These are phyloP conservation scores for Aleiodes sp. DNA, from an alignment of 1,140 invertebrate species.

Conservation along the genomic window DNA sequence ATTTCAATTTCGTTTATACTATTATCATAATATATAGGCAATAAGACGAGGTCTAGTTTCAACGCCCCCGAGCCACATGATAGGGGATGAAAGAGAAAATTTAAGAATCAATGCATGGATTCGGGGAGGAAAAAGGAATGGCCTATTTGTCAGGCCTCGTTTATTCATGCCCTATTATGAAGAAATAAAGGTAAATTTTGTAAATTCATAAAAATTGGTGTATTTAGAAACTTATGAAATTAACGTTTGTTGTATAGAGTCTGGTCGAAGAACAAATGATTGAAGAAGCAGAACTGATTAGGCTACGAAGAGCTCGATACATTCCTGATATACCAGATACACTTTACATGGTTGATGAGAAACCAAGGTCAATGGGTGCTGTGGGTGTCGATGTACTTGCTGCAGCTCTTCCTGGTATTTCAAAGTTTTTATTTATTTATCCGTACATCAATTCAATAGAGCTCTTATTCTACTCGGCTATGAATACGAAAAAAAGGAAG, in stretches of 20 bases:
- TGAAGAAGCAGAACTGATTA: slow-evolving; percentile 80
- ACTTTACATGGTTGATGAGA: slow-evolving; percentile 89
- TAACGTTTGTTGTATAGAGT: slow-evolving; percentile 61
- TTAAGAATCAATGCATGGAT: slow-evolving; percentile 87
- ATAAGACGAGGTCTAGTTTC: slow-evolving; percentile 87
- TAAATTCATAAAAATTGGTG: too few relatives aligned
- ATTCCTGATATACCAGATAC: slow-evolving; percentile 89
- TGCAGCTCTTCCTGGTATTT: slow-evolving; percentile 68
- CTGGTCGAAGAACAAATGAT: slow-evolving; percentile 86
- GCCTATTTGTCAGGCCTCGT: slow-evolving; percentile 84
- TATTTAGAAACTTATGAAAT: slow-evolving; percentile 14
- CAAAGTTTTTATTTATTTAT: slow-evolving; percentile 13
- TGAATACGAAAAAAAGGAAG: background rate
- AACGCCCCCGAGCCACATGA: slow-evolving; percentile 88
- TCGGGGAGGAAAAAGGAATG: slow-evolving; percentile 79
- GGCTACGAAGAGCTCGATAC: slow-evolving; percentile 75
- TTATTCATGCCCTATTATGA: slow-evolving; percentile 95
- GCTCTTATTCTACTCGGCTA: too few relatives aligned
- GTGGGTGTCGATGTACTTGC: slow-evolving; percentile 72
- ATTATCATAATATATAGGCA: slow-evolving; percentile 64
- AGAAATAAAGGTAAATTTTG: slow-evolving; percentile 80
- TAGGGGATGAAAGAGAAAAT: slow-evolving; percentile 77
- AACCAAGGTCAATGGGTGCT: slow-evolving; percentile 69
- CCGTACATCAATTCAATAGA: too few relatives aligned
- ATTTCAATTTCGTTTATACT: background rate